Evolutionary conservation across 2,888 invertebrate genomes (phyloP).

Genomic region (Metacarcinus magister): DNA sequence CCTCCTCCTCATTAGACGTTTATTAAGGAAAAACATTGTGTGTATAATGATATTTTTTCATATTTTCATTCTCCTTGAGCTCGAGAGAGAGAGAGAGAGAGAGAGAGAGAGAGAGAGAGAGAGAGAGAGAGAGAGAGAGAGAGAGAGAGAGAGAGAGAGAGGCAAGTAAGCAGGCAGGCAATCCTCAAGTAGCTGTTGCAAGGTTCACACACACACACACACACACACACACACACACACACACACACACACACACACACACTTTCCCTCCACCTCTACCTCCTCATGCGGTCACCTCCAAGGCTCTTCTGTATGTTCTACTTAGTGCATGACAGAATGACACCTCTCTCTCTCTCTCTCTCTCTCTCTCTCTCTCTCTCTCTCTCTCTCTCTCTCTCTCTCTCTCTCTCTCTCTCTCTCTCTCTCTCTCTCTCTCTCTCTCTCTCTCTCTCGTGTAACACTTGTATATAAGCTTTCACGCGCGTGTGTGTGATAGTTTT

Average conservation of each 20-base stretch:
- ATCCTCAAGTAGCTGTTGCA: slow-evolving; percentile 22
- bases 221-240: background rate
- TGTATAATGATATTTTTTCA: background rate
- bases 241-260: background rate
- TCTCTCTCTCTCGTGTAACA: slow-evolving; percentile 47
- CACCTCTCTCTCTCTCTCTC: slow-evolving; percentile 31
- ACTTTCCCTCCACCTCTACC: background rate
- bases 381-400: slow-evolving; percentile 62
- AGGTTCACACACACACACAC: background rate
- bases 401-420: slow-evolving; percentile 59
- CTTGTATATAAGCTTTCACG: background rate
- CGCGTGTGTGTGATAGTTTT: background rate
- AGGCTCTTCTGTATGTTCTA: background rate
- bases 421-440: slow-evolving; percentile 58
- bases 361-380: slow-evolving; percentile 21
- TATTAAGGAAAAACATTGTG: background rate
- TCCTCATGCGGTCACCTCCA: background rate
- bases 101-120: slow-evolving; percentile 34
- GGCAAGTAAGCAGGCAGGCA: background rate
- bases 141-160: slow-evolving; percentile 26
- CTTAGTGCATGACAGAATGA: slow-evolving; percentile 38
- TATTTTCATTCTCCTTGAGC: background rate
- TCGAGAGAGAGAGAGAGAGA: slow-evolving; percentile 15
- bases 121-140: slow-evolving; percentile 14
- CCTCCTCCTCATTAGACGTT: background rate